Conservation (phyloP, 2,888 invertebrate species). For the Crioceris asparagi region DNA sequence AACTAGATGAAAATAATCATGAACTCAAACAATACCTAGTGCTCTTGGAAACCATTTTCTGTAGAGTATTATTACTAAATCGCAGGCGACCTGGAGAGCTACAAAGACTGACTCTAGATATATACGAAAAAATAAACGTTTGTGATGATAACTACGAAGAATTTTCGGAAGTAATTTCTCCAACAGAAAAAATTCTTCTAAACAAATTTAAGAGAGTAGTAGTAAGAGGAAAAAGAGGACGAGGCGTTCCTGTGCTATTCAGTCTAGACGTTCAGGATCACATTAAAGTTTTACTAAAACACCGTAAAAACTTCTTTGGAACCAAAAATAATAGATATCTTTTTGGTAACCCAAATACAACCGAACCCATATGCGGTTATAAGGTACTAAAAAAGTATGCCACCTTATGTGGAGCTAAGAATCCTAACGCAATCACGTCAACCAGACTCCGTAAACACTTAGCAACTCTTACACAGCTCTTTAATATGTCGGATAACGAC, state of each 20-base stretch:
- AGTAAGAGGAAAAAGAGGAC: slow-evolving; percentile 6
- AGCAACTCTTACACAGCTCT: too few species aligned
- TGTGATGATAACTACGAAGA: slow-evolving; percentile 12
- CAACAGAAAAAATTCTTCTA: slow-evolving; percentile 11
- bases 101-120: slow-evolving; percentile 13
- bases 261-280: slow-evolving; percentile 18
- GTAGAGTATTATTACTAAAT: slow-evolving; percentile 20
- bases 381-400: slow-evolving; percentile 19
- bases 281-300: slow-evolving; percentile 7
- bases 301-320: too few species aligned
- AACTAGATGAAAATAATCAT: slow-evolving; percentile 15
- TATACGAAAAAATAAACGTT: slow-evolving; percentile 5
- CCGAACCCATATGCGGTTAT: slow-evolving; percentile 14
- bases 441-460: too few species aligned
- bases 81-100: slow-evolving; percentile 21
- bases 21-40: slow-evolving; percentile 9
- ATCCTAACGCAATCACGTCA: too few species aligned
- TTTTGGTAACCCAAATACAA: slow-evolving; percentile 8
- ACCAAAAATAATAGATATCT: slow-evolving; percentile 7
- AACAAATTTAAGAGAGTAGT: slow-evolving; percentile 14
- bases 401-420: slow-evolving; percentile 14
- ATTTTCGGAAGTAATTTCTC: slow-evolving; percentile 8
- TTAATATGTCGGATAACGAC: slow-evolving; percentile 16
- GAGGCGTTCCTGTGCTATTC: slow-evolving; percentile 22
- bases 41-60: slow-evolving; percentile 20